Evolutionary conservation across 2,797 vertebrate genomes (phyloP).

Genomic region (Acrocephalus scirpaceus): DNA sequence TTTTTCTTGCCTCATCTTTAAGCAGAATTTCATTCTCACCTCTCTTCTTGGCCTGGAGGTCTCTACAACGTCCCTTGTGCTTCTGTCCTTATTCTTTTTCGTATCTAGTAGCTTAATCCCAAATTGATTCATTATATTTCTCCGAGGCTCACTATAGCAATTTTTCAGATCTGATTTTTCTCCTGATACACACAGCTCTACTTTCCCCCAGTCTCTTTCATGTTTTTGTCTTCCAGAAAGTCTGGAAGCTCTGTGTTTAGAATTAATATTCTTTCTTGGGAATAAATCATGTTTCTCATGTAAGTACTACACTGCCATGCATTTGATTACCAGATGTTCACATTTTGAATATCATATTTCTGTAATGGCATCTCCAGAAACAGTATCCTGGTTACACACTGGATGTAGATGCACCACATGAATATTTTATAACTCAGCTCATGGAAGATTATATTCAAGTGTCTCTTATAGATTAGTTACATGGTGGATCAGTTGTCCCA

Average conservation of each 20-base stretch:
- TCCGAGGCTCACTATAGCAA: conserved; percentile 15
- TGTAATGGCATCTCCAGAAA: conserved; percentile 39
- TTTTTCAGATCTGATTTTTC: conserved; percentile 53
- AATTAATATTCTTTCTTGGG: conserved; percentile 60
- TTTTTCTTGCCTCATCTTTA: conserved; percentile 45
- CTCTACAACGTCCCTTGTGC: conserved; percentile 12
- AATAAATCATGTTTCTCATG: conserved; percentile 56
- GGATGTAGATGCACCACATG: neutral
- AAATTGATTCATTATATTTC: conserved; percentile 65
- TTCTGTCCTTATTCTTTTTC: conserved; percentile 17
- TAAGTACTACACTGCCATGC: conserved; percentile 47
- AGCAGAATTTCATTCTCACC: conserved; percentile 51
- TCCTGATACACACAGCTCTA: conserved; percentile 28
- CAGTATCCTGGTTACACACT: neutral
- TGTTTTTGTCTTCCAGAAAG: conserved; percentile 55
- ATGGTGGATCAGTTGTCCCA: neutral
- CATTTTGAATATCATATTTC: conserved; percentile 52
- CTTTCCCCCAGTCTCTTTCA: neutral
- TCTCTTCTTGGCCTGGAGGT: conserved; percentile 49
- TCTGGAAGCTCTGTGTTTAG: conserved; percentile 42
- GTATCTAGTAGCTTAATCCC: conserved; percentile 54
- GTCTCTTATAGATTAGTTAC: neutral
- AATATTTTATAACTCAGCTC: conserved; percentile 54
- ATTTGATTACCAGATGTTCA: conserved; percentile 64
- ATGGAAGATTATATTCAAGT: neutral